Evolutionary conservation across 1,140 invertebrate genomes (phyloP), one percentile per base, ranked within the genome.

Genomic region (Solen grandis): DNA sequence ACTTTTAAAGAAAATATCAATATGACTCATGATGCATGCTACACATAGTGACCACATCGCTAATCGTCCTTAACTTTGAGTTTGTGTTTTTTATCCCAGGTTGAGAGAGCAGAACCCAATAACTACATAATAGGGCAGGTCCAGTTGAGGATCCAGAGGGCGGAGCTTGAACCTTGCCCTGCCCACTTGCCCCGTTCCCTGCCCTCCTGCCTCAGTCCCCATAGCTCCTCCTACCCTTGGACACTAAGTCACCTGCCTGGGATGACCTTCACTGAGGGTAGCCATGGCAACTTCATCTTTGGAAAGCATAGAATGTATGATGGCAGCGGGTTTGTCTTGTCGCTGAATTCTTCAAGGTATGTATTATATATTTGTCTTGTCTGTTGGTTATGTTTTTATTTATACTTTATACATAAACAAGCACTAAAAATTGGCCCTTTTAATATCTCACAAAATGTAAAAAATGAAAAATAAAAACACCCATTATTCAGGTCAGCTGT

Each of bases 51-150:
- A n/a, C n/a, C n/a, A n/a, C n/a, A n/a, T n/a, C n/a, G n/a, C n/a
- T n/a, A n/a, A n/a, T n/a, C n/a, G n/a, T n/a, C n/a, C n/a, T n/a
- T n/a, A n/a, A n/a, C n/a, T n/a, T n/a, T n/a, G n/a, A n/a, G n/a
- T n/a, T n/a, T n/a, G n/a, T n/a, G n/a, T n/a, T 46, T 46, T 46
- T 19, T 46, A 8, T 19, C 8, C 8, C 41, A 46, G 41, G 41
- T 46, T 46, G 8, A 8, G 8, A 10, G 8, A 46, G 8, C 41
- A 46, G 41, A 10, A 46, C 19, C 41, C 5, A 86, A 70, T 77
- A 86, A 81, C 25, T 75, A 81, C 31, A 78, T 90, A 33, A 88
- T 91, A 46, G 90, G 90, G 36, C 68, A 87, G 10, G 84, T 88
- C 13, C 73, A 84, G 25, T n/a, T 90, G 0, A 73, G 89, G 36